Conservation (phyloP, 2,888 invertebrate species). For the Heliconius hortense region DNA sequence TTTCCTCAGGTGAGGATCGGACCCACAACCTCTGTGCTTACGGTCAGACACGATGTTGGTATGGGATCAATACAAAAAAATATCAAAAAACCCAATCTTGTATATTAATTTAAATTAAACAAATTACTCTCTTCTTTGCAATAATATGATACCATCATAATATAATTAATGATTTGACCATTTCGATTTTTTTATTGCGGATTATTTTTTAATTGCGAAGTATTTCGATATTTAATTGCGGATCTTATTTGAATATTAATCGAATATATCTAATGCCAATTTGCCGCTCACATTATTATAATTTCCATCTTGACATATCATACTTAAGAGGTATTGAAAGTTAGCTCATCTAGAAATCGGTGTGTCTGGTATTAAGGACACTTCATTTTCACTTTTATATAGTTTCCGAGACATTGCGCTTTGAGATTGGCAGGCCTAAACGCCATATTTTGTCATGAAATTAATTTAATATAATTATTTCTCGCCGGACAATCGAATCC, state of each 20-base stretch:
- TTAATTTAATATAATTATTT: not conserved
- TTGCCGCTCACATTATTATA: not conserved
- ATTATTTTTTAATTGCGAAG: too few species aligned
- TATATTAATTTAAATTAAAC: not conserved
- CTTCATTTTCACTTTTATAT: not conserved
- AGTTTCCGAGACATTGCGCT: not conserved
- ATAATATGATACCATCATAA: not conserved
- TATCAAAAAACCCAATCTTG: not conserved
- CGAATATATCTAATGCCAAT: not conserved
- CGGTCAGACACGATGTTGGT: too few species aligned
- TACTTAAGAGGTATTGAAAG: not conserved
- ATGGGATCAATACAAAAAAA: too few species aligned
- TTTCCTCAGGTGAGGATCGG: too few species aligned
- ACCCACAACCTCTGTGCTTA: too few species aligned
- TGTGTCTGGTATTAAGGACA: not conserved
- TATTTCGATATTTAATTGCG: not conserved
- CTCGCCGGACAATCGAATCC: not conserved
- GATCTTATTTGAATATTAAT: constrained; percentile 1
- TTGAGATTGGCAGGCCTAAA: not conserved
- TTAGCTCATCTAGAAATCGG: not conserved
- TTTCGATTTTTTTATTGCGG: too few species aligned
- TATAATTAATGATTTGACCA: not conserved
- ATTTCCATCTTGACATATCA: not conserved
- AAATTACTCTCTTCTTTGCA: not conserved
- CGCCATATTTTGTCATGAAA: not conserved